Conservation (phyloP, 2,888 invertebrate species). For the Pegoplata infirma region DNA sequence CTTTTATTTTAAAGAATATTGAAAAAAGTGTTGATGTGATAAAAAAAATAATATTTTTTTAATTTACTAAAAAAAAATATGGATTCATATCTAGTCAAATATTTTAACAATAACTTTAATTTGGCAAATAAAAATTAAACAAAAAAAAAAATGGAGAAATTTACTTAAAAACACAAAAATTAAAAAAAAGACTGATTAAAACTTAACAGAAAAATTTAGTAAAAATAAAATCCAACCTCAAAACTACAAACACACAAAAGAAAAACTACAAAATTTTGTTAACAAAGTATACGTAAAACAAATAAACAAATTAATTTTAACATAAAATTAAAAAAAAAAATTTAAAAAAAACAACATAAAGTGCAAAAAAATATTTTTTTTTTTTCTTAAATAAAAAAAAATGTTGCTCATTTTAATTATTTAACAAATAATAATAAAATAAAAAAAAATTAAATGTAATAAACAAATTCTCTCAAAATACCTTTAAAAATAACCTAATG, state of each 20-base stretch:
- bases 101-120: slow-evolving; percentile 52
- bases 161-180: slow-evolving; percentile 58
- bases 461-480: slow-evolving; percentile 54
- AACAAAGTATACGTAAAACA: slow-evolving; percentile 78
- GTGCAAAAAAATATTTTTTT: slow-evolving; percentile 61
- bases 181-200: slow-evolving; percentile 71
- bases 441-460: slow-evolving; percentile 53
- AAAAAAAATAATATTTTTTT: slow-evolving; percentile 35
- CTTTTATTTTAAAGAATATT: slow-evolving; percentile 33
- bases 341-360: slow-evolving; percentile 42
- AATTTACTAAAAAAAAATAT: slow-evolving; percentile 40
- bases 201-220: slow-evolving; percentile 59
- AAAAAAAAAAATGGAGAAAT: slow-evolving; percentile 56
- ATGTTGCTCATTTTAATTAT: slow-evolving; percentile 71
- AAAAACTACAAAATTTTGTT: slow-evolving; percentile 67
- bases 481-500: slow-evolving; percentile 70
- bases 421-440: slow-evolving; percentile 65
- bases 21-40: slow-evolving; percentile 58
- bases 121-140: slow-evolving; percentile 61
- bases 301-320: slow-evolving; percentile 52
- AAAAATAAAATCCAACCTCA: slow-evolving; percentile 40
- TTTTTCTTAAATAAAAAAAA: slow-evolving; percentile 64
- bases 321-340: slow-evolving; percentile 26
- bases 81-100: slow-evolving; percentile 73
- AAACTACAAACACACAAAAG: slow-evolving; percentile 54